Evolutionary conservation across 2,797 vertebrate genomes (phyloP).

Genomic region (Alfaro cultratus): DNA sequence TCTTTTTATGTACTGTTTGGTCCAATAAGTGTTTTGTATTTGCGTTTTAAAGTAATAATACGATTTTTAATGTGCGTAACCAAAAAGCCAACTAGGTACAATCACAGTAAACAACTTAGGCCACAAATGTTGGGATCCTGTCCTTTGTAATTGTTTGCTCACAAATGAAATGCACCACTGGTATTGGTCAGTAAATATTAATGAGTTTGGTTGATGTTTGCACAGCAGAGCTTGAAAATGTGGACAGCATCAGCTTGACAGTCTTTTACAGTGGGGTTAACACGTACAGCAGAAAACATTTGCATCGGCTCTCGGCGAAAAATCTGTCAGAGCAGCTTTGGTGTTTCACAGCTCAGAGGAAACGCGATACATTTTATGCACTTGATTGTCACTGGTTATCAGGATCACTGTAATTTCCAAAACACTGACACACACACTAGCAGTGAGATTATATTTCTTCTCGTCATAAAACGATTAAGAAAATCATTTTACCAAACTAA

Average conservation of each 20-base stretch:
- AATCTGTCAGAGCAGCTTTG: slow-evolving; percentile 53
- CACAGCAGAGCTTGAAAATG: slow-evolving; percentile 19
- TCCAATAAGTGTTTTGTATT: neutral
- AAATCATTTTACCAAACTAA: neutral
- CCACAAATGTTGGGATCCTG: neutral
- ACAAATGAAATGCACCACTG: neutral
- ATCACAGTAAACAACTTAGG: neutral
- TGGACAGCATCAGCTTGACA: slow-evolving; percentile 37
- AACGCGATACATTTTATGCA: slow-evolving; percentile 46
- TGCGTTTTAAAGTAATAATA: neutral
- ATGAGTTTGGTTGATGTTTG: slow-evolving; percentile 30
- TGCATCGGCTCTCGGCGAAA: slow-evolving; percentile 42
- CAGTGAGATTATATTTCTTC: neutral
- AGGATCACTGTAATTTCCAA: slow-evolving; percentile 39
- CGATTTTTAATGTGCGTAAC: neutral
- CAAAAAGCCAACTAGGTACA: neutral
- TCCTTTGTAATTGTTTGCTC: neutral
- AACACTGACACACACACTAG: slow-evolving; percentile 2
- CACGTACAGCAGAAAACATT: slow-evolving; percentile 35
- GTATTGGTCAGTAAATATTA: slow-evolving; percentile 25
- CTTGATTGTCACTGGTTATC: slow-evolving; percentile 51
- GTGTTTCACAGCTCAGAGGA: slow-evolving; percentile 57
- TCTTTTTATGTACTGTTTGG: neutral
- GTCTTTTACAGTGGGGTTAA: slow-evolving; percentile 16
- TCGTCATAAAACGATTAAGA: neutral